A percentile compares a stretch with the other conserved stretches of the same genome.
phyloP scores from a whole-genome alignment of 2,797 vertebrate genomes.

The Channa striata region DNA sequence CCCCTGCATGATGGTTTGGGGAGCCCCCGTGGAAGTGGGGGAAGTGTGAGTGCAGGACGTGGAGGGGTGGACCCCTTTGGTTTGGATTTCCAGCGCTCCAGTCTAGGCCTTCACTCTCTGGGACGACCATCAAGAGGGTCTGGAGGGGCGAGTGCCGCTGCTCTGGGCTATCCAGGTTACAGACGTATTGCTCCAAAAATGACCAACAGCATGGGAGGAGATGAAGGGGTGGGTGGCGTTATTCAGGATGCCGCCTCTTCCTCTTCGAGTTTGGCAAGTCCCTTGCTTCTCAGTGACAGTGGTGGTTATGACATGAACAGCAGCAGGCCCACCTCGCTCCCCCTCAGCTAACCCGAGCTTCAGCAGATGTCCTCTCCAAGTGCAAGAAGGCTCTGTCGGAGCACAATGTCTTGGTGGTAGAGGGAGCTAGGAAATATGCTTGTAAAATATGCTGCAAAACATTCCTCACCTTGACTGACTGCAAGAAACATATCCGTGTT shows the following conservation, averaged over 20 bases:
- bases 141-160: slow-evolving; percentile 71
- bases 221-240: slow-evolving; percentile 80
- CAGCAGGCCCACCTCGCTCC: slow-evolving; percentile 75
- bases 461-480: slow-evolving; percentile 97
- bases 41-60: slow-evolving; percentile 43
- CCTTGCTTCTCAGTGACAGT: slow-evolving; percentile 87
- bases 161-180: slow-evolving; percentile 88
- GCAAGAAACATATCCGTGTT: slow-evolving; percentile 99
- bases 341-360: slow-evolving; percentile 94
- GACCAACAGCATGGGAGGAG: slow-evolving; percentile 78
- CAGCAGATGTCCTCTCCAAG: slow-evolving; percentile 96
- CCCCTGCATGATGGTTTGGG: slow-evolving; percentile 90
- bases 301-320: slow-evolving; percentile 77
- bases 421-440: slow-evolving; percentile 96
- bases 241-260: slow-evolving; percentile 88
- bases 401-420: slow-evolving; percentile 98
- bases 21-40: slow-evolving; percentile 70
- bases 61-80: slow-evolving; percentile 88
- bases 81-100: slow-evolving; percentile 92
- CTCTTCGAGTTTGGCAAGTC: slow-evolving; percentile 73
- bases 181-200: slow-evolving; percentile 96
- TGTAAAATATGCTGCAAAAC: slow-evolving; percentile 99
- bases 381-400: slow-evolving; percentile 99
- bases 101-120: slow-evolving; percentile 91
- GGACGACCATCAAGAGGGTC: slow-evolving; percentile 87